These are phyloP conservation scores for Cyprinodon variegatus DNA, from an alignment of 2,113 vertebrate species.

Conservation along the genomic window DNA sequence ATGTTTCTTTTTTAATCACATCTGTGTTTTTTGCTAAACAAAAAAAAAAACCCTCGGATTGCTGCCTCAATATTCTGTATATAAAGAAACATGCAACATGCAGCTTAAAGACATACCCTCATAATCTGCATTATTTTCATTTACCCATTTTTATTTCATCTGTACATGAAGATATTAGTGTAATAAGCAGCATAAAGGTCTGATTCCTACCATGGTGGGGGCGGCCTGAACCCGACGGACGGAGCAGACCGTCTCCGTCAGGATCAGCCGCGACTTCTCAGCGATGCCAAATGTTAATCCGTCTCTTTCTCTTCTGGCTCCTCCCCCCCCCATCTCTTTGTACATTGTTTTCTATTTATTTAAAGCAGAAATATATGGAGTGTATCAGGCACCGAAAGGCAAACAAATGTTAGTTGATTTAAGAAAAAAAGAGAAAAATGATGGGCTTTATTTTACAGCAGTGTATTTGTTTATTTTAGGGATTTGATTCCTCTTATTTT, in stretches of 20 bases:
- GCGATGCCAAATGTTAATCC: conserved; percentile 74
- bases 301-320: conserved; percentile 37
- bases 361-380: conserved; percentile 81
- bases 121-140: conserved; percentile 58
- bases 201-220: conserved; percentile 45
- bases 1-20: conserved; percentile 56
- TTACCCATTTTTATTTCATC: conserved; percentile 55
- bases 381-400: conserved; percentile 78
- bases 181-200: conserved; percentile 60
- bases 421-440: conserved; percentile 56
- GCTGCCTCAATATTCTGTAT: conserved; percentile 72
- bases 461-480: conserved; percentile 73
- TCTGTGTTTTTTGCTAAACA: conserved; percentile 55
- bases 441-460: conserved; percentile 79
- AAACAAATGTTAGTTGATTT: conserved; percentile 60
- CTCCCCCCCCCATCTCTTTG: conserved; percentile 59
- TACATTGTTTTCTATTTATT: conserved; percentile 82
- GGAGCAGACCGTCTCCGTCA: conserved; percentile 50
- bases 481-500: conserved; percentile 62
- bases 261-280: conserved; percentile 64
- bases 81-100: conserved; percentile 60
- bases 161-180: conserved; percentile 62
- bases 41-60: conserved; percentile 53
- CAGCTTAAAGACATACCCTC: conserved; percentile 51
- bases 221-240: conserved; percentile 31